A percentile compares a stretch with the other conserved stretches of the same genome.
Evolutionary conservation across 2,113 vertebrate species (phyloP).

Genomic region (Oceanites oceanicus): DNA sequence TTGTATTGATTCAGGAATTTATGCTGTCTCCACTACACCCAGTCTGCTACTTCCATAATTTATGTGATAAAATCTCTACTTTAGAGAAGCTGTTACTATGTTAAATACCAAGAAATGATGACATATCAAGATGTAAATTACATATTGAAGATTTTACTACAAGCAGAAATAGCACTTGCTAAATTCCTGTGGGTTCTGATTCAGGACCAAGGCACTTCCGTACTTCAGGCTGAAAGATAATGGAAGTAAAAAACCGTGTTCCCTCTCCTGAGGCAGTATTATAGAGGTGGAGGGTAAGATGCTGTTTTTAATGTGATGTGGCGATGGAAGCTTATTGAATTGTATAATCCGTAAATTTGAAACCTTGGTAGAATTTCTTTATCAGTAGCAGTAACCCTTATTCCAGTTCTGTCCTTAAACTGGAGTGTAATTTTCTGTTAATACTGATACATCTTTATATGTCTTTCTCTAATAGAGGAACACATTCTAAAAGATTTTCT

Average conservation of each 20-base stretch:
- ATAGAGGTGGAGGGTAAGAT: not conserved
- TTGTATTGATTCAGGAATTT: slow-evolving; percentile 59
- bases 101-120: slow-evolving; percentile 66
- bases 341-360: not conserved
- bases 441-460: not conserved
- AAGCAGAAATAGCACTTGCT: slow-evolving; percentile 47
- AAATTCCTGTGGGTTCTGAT: slow-evolving; percentile 52
- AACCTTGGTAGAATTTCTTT: not conserved
- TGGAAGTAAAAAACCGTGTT: not conserved
- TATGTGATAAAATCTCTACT: slow-evolving; percentile 52
- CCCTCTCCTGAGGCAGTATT: not conserved
- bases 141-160: slow-evolving; percentile 51
- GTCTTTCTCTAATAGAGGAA: not conserved
- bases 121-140: slow-evolving; percentile 58
- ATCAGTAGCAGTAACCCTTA: not conserved
- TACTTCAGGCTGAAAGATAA: slow-evolving; percentile 31
- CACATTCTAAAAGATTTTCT: not conserved
- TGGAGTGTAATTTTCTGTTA: not conserved
- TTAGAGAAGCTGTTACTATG: slow-evolving; percentile 43
- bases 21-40: not conserved
- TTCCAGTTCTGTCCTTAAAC: not conserved
- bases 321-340: not conserved
- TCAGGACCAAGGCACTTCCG: slow-evolving; percentile 38
- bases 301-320: not conserved
- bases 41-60: slow-evolving; percentile 42